phyloP scores from a whole-genome alignment of 2,888 invertebrate genomes.

The Aspidiotus destructor region DNA sequence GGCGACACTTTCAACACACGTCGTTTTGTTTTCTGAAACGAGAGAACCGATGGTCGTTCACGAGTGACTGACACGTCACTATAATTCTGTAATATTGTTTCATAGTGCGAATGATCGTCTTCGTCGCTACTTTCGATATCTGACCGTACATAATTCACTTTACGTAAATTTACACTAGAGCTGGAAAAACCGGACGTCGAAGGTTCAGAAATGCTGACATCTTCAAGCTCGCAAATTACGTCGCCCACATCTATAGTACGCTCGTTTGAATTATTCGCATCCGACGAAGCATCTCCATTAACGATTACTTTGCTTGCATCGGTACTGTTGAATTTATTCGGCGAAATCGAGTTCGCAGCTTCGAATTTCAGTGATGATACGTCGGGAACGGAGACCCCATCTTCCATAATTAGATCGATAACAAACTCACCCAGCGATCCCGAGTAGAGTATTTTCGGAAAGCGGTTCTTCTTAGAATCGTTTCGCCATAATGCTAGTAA shows the following conservation, averaged over 20 bases:
- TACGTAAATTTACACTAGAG: not conserved
- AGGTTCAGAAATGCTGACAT: constrained; percentile 6
- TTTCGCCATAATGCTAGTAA: too few species aligned
- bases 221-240: constrained; percentile 11
- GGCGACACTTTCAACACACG: constrained; percentile 37
- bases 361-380: too few species aligned
- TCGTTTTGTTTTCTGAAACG: constrained; percentile 38
- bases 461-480: too few species aligned
- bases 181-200: constrained; percentile 18
- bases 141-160: constrained; percentile 3
- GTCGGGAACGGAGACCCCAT: too few species aligned
- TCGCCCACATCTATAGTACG: constrained; percentile 2
- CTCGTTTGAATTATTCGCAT: too few species aligned
- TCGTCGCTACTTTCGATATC: constrained; percentile 40
- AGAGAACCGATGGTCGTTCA: constrained; percentile 41
- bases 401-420: too few species aligned
- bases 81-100: constrained; percentile 46
- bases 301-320: too few species aligned
- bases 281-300: too few species aligned
- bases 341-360: too few species aligned
- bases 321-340: too few species aligned
- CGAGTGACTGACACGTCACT: constrained; percentile 46
- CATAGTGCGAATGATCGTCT: constrained; percentile 47
- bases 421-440: too few species aligned
- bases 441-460: too few species aligned